Evolutionary conservation across 2,797 vertebrate species (phyloP).

Genomic region (Chloroceryle inda): DNA sequence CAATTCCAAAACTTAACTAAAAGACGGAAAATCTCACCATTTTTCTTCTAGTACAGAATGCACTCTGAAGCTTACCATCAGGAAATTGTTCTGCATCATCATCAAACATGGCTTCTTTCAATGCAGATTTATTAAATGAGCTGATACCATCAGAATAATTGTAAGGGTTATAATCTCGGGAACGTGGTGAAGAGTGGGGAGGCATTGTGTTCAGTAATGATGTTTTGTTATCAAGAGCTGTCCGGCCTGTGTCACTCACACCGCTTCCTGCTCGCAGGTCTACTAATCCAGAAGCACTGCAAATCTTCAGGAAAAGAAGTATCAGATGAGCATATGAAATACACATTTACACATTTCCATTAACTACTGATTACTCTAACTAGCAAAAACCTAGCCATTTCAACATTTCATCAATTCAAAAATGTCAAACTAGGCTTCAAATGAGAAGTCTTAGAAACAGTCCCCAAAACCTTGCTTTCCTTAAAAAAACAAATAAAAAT

Average conservation of each 20-base stretch:
- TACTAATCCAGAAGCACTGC: constrained; percentile 82
- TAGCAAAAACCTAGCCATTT: not conserved
- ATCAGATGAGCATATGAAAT: rapidly evolving
- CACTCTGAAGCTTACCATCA: constrained; percentile 83
- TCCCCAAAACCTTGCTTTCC: not conserved
- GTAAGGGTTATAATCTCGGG: constrained; percentile 88
- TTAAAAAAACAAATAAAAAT: not conserved
- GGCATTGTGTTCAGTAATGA: constrained; percentile 93
- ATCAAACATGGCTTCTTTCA: constrained; percentile 93
- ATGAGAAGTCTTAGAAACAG: not conserved
- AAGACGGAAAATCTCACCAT: not conserved
- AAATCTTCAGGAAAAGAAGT: constrained; percentile 51
- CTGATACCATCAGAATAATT: constrained; percentile 87
- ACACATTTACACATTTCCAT: not conserved
- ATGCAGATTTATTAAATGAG: constrained; percentile 89
- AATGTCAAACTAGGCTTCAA: not conserved
- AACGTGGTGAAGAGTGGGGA: constrained; percentile 90
- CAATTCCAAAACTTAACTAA: not conserved
- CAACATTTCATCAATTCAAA: too few species aligned
- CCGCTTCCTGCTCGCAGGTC: constrained; percentile 84
- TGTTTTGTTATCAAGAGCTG: constrained; percentile 93
- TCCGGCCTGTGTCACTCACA: constrained; percentile 86
- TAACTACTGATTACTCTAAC: too few species aligned
- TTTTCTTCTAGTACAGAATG: not conserved
- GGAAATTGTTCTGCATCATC: constrained; percentile 92